Conservation (phyloP, 2,113 vertebrate species). For the Lasiurus cinereus region DNA sequence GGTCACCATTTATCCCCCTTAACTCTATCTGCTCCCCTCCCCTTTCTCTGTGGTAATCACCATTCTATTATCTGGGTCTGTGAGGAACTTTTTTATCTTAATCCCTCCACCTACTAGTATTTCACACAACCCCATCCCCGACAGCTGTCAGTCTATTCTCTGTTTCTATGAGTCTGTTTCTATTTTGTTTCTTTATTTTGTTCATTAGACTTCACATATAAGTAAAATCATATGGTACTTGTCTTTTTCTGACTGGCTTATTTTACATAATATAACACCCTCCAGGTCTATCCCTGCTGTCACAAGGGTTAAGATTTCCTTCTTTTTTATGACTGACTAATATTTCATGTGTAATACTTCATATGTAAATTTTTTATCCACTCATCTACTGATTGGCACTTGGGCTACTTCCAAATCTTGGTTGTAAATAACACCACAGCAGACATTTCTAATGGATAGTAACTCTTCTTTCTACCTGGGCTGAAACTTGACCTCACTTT, state of each 20-base stretch:
- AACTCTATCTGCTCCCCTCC: not conserved
- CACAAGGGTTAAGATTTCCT: not conserved
- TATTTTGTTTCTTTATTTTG: not conserved
- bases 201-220: not conserved
- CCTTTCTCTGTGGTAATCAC: not conserved
- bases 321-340: not conserved
- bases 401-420: not conserved
- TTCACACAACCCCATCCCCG: not conserved
- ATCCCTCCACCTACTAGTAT: not conserved
- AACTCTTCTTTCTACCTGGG: not conserved
- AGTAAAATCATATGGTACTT: not conserved
- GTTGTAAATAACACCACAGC: not conserved
- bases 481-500: not conserved
- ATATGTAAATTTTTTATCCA: not conserved
- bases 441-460: not conserved
- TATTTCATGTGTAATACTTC: not conserved
- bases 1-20: not conserved
- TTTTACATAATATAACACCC: not conserved
- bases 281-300: not conserved
- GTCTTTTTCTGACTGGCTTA: not conserved
- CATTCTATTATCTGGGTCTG: not conserved
- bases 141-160: not conserved
- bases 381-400: not conserved
- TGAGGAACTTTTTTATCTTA: not conserved
- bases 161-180: not conserved